Evolutionary conservation across 2,797 vertebrate genomes (phyloP).

Genomic region (Macroramphosus scolopax): DNA sequence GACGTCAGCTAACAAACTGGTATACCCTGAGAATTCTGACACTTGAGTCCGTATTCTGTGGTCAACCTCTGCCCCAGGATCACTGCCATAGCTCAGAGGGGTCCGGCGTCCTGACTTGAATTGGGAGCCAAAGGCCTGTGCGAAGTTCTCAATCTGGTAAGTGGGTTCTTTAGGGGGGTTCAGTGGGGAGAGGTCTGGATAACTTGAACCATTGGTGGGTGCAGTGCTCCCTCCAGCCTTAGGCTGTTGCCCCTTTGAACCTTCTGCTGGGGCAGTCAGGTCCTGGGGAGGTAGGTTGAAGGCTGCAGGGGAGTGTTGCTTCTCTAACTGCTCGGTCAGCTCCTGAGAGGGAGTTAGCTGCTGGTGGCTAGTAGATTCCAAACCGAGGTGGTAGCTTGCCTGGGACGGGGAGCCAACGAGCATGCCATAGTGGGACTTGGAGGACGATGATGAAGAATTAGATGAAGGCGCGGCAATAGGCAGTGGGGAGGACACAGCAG

Average conservation of each 20-base stretch:
- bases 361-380: slow-evolving; percentile 91
- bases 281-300: slow-evolving; percentile 91
- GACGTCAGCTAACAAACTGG: slow-evolving; percentile 99
- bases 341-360: slow-evolving; percentile 99
- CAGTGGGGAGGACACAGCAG: slow-evolving; percentile 91
- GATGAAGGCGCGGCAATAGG: slow-evolving; percentile 82
- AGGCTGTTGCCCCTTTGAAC: slow-evolving; percentile 87
- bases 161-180: slow-evolving; percentile 92
- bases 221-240: slow-evolving; percentile 75
- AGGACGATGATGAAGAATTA: slow-evolving; percentile 85
- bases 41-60: slow-evolving; percentile 96
- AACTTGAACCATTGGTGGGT: slow-evolving; percentile 76
- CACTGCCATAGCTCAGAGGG: slow-evolving; percentile 90
- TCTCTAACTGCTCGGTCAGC: slow-evolving; percentile 96
- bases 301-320: slow-evolving; percentile 86
- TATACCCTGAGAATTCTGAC: slow-evolving; percentile 99
- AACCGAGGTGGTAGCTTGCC: slow-evolving; percentile 89
- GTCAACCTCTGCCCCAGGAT: slow-evolving; percentile 92
- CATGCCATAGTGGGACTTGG: slow-evolving; percentile 97
- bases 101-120: slow-evolving; percentile 97
- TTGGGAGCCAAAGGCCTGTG: slow-evolving; percentile 98
- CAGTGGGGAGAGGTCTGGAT: slow-evolving; percentile 88
- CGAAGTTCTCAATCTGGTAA: slow-evolving; percentile 99
- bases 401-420: slow-evolving; percentile 90
- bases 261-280: slow-evolving; percentile 72